Evolutionary conservation across 2,888 invertebrate genomes (phyloP).

Genomic region (Lepidonotus clava): DNA sequence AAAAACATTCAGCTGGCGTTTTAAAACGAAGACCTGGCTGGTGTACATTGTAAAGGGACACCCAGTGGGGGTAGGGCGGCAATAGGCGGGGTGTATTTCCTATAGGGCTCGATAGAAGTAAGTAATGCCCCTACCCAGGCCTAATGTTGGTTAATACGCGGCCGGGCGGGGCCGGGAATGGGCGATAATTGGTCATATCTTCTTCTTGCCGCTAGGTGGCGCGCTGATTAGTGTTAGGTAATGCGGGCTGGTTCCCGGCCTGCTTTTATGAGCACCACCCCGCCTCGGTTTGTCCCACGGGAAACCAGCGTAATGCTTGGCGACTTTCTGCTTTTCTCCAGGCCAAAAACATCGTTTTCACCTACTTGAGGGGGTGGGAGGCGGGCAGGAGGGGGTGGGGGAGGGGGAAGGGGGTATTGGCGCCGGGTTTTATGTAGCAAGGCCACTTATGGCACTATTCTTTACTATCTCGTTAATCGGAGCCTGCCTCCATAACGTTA

Average conservation of each 20-base stretch:
- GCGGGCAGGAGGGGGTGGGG: not conserved
- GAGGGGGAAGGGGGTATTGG: not conserved
- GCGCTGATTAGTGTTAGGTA: not conserved
- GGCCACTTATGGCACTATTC: not conserved
- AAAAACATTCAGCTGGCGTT: no score
- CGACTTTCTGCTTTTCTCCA: not conserved
- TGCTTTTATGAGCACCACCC: not conserved
- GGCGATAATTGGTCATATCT: constrained; percentile 50
- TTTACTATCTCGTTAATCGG: not conserved
- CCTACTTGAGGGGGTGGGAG: not conserved
- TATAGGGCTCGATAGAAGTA: not conserved
- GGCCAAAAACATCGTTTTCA: not conserved
- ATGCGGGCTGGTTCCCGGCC: not conserved
- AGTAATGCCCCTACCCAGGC: not conserved
- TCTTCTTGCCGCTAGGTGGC: constrained; percentile 5
- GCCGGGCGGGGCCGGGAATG: not conserved
- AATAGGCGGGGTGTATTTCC: no score
- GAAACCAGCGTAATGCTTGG: no score
- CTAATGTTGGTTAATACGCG: not conserved
- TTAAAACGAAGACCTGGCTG: no score
- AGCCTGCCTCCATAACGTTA: not conserved
- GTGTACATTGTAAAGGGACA: no score
- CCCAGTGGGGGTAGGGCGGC: no score
- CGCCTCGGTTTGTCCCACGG: no score
- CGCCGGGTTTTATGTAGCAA: not conserved